These are phyloP conservation scores for Puntigrus tetrazona DNA, from an alignment of 2,113 vertebrate species.

Conservation along the genomic window DNA sequence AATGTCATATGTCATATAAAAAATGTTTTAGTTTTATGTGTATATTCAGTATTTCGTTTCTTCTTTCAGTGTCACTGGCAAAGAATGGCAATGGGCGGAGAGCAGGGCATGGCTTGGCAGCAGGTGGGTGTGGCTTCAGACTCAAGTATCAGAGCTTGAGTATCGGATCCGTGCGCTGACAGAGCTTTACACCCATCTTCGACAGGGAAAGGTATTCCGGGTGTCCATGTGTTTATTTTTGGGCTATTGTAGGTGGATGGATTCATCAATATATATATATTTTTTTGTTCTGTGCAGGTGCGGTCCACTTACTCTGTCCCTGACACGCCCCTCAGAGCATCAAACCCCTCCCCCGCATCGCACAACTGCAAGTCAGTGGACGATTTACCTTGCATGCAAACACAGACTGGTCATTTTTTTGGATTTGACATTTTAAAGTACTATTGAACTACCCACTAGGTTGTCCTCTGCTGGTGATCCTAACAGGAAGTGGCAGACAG, in stretches of 20 bases:
- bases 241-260: neutral
- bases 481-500: conserved; percentile 51
- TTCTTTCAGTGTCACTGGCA: conserved; percentile 36
- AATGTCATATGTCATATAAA: neutral
- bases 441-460: conserved; percentile 9
- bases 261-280: neutral
- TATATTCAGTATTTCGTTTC: neutral
- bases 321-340: conserved; percentile 43
- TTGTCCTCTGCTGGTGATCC: conserved; percentile 34
- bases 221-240: neutral
- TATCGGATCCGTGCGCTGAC: conserved; percentile 72
- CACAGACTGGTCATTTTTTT: neutral
- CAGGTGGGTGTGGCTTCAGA: conserved; percentile 73
- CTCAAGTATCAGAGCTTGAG: conserved; percentile 70
- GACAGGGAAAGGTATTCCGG: conserved; percentile 66
- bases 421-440: neutral
- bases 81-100: conserved; percentile 65
- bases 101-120: conserved; percentile 70
- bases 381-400: neutral
- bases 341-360: conserved; percentile 14
- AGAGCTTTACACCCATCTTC: conserved; percentile 67
- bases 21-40: neutral
- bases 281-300: conserved; percentile 21
- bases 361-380: conserved; percentile 41
- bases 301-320: conserved; percentile 25